Evolutionary conservation across 2,113 vertebrate genomes (phyloP).

Genomic region (Rhinoderma darwinii): DNA sequence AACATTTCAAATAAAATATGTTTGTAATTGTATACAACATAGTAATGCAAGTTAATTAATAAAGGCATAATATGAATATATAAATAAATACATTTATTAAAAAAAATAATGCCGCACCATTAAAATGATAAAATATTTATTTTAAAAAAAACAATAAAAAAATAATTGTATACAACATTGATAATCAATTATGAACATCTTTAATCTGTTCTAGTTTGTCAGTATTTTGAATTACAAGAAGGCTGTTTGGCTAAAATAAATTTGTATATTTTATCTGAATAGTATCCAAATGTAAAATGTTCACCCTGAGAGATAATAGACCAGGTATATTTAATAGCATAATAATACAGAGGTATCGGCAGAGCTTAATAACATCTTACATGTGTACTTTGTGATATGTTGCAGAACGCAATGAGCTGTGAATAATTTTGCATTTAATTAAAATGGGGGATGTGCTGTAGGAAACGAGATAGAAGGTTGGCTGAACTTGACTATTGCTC

Average conservation of each 20-base stretch:
- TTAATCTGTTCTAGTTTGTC: neutral
- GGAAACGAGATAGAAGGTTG: neutral
- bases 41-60: too few relatives aligned
- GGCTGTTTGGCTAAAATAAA: constrained; percentile 3
- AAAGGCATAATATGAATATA: too few relatives aligned
- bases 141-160: neutral
- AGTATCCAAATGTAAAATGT: neutral
- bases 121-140: too few relatives aligned
- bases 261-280: neutral
- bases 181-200: neutral
- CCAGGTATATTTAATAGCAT: neutral
- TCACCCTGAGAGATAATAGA: constrained; percentile 14
- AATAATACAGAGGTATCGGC: neutral
- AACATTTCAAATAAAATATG: too few relatives aligned
- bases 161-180: neutral
- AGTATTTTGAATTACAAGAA: neutral
- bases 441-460: constrained; percentile 36
- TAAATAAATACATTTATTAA: too few relatives aligned
- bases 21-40: too few relatives aligned
- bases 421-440: constrained; percentile 28
- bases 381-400: constrained; percentile 35
- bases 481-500: neutral
- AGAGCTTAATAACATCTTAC: constrained; percentile 28
- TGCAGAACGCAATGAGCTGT: neutral
- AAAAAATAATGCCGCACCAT: too few relatives aligned